Evolutionary conservation across 2,888 invertebrate species (phyloP).

Genomic region (Scaptomyza reducta): DNA sequence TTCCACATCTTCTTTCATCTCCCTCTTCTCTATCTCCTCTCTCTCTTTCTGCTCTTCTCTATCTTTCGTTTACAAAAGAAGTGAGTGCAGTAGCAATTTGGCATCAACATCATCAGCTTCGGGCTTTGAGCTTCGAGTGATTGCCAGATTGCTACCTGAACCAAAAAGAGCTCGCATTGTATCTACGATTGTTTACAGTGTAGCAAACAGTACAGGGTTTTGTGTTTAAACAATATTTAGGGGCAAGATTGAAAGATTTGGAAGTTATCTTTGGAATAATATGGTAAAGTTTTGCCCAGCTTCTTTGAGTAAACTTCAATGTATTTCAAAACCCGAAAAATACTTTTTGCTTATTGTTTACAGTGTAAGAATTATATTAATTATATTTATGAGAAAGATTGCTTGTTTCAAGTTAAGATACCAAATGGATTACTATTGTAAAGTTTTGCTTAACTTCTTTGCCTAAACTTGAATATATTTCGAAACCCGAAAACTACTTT

Average conservation of each 20-base stretch:
- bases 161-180: background rate
- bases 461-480: too few relatives aligned
- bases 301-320: too few relatives aligned
- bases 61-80: background rate
- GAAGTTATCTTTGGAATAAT: too few relatives aligned
- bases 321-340: too few relatives aligned
- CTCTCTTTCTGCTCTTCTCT: background rate
- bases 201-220: background rate
- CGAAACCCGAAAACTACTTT: too few relatives aligned
- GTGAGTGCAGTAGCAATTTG: constrained; percentile 71
- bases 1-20: constrained; percentile 19
- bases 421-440: too few relatives aligned
- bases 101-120: constrained; percentile 7
- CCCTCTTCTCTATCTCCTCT: background rate
- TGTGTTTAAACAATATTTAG: too few relatives aligned
- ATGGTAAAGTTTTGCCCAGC: too few relatives aligned
- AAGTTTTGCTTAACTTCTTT: too few relatives aligned
- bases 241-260: too few relatives aligned
- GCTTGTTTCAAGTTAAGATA: background rate
- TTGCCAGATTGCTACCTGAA: constrained; percentile 57
- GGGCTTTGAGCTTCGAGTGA: background rate
- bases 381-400: background rate
- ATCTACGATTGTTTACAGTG: constrained; percentile 1
- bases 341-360: too few relatives aligned
- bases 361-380: too few relatives aligned